These are phyloP conservation scores for Lymantria monacha DNA, from an alignment of 2,888 invertebrate genomes.

Conservation along the genomic window DNA sequence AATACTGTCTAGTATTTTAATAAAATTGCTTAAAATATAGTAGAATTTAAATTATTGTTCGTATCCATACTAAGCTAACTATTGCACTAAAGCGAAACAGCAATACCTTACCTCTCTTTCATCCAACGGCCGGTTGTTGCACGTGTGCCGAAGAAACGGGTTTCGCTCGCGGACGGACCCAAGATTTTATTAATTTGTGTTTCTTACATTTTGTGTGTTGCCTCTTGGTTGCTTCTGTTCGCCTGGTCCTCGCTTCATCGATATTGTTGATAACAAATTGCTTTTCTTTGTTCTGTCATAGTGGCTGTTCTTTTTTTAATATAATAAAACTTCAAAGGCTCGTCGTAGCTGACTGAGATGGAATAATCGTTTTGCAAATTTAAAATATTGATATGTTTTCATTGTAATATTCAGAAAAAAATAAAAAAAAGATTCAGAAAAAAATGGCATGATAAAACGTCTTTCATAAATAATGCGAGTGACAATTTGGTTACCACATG, in stretches of 20 bases:
- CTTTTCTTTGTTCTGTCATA: slow-evolving; percentile 71
- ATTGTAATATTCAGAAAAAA: too few species aligned
- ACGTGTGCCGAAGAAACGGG: slow-evolving; percentile 77
- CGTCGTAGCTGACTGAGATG: slow-evolving; percentile 14
- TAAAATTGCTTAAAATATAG: too few species aligned
- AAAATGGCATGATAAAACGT: too few species aligned
- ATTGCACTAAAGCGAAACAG: slow-evolving; percentile 53
- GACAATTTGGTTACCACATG: too few species aligned
- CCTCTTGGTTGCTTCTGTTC: slow-evolving; percentile 55
- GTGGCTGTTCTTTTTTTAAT: slow-evolving; percentile 44
- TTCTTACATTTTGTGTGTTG: slow-evolving; percentile 51
- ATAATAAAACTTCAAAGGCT: slow-evolving; percentile 43
- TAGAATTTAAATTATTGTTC: background rate
- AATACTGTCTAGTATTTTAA: too few species aligned
- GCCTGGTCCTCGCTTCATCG: slow-evolving; percentile 61
- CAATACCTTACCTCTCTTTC: slow-evolving; percentile 43
- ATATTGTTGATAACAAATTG: slow-evolving; percentile 78
- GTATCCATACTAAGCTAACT: slow-evolving; percentile 52
- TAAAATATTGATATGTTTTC: background rate
- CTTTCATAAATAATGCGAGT: too few species aligned
- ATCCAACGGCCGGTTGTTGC: slow-evolving; percentile 60
- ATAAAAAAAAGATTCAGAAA: too few species aligned
- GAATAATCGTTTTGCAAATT: slow-evolving; percentile 10
- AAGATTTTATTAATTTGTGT: slow-evolving; percentile 80
- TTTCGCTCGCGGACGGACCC: slow-evolving; percentile 63